Evolutionary conservation across 2,113 vertebrate genomes (phyloP).

Genomic region (Stomatorhinus ivindoensis): DNA sequence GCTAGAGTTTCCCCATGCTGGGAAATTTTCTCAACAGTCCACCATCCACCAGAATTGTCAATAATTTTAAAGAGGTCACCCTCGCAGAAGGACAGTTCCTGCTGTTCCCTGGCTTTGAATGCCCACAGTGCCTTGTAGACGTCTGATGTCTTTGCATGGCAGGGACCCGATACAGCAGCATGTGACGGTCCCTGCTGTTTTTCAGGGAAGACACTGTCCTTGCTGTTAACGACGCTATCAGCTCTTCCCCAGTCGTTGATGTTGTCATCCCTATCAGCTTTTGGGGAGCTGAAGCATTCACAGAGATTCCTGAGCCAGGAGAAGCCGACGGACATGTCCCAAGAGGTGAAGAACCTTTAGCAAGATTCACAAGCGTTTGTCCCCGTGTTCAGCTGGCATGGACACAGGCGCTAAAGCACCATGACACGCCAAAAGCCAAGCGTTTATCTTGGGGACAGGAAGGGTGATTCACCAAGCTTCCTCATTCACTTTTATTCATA

Average conservation of each 20-base stretch:
- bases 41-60: constrained; percentile 46
- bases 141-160: neutral
- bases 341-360: neutral
- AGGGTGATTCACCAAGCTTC: neutral
- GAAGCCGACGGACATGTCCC: neutral
- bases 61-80: constrained; percentile 46
- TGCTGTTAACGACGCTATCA: neutral
- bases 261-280: neutral
- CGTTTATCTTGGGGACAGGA: neutral
- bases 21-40: constrained; percentile 38
- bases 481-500: neutral
- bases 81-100: constrained; percentile 48
- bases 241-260: neutral
- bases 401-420: neutral
- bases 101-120: constrained; percentile 32
- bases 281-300: neutral
- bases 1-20: neutral
- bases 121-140: constrained; percentile 49
- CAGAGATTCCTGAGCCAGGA: neutral
- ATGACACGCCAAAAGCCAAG: neutral
- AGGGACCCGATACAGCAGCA: too few species aligned
- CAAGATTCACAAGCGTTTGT: neutral
- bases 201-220: neutral
- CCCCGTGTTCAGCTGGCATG: neutral
- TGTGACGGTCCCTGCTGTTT: neutral